Conservation (phyloP, 2,888 invertebrate species). For the Synergus itoensis region DNA sequence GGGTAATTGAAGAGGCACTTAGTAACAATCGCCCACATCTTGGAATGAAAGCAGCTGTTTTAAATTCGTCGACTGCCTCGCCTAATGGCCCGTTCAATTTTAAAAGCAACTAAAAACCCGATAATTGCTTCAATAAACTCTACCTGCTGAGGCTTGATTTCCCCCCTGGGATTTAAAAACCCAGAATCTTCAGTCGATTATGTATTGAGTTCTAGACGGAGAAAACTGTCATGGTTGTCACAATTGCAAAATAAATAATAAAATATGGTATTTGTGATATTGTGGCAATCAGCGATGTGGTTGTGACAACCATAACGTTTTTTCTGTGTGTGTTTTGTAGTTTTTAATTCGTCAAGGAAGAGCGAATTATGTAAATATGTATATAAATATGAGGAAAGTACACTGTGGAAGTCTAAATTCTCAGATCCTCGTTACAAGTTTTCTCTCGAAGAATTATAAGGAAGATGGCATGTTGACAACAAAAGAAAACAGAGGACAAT, state of each 20-base stretch:
- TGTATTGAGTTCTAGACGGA: neutral
- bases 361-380: neutral
- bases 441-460: neutral
- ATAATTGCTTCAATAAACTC: slow-evolving; percentile 39
- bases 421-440: neutral
- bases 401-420: neutral
- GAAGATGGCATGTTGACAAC: neutral
- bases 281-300: too few species aligned
- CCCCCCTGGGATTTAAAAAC: neutral
- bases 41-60: slow-evolving; percentile 33
- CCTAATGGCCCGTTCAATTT: slow-evolving; percentile 26
- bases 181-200: neutral
- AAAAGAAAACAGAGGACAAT: neutral
- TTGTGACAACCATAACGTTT: too few species aligned
- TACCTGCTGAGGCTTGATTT: slow-evolving; percentile 5
- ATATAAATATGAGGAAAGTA: neutral
- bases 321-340: neutral
- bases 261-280: too few species aligned
- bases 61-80: slow-evolving; percentile 28
- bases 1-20: slow-evolving; percentile 39
- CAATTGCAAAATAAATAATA: too few species aligned
- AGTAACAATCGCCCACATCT: slow-evolving; percentile 35
- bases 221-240: too few species aligned
- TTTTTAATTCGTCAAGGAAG: neutral
- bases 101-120: slow-evolving; percentile 29